These are phyloP conservation scores for Scolopax rusticola DNA, from an alignment of 2,797 vertebrate species.

Conservation along the genomic window DNA sequence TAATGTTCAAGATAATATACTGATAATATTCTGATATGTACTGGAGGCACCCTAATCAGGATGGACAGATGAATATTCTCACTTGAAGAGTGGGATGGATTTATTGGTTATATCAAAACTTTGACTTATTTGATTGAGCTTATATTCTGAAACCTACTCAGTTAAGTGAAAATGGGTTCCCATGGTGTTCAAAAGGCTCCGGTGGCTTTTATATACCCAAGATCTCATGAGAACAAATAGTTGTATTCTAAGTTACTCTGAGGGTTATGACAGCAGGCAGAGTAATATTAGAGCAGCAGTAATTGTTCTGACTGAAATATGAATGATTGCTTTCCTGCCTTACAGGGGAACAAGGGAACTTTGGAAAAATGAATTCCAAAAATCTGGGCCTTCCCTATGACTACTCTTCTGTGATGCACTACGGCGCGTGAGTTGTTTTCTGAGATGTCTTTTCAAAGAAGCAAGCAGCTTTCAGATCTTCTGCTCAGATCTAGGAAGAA, in stretches of 20 bases:
- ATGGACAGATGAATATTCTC: not conserved
- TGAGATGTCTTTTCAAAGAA: not conserved
- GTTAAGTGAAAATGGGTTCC: not conserved
- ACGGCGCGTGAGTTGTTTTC: slow-evolving; percentile 83
- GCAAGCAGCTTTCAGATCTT: not conserved
- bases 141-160: not conserved
- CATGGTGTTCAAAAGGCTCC: not conserved
- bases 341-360: slow-evolving; percentile 80
- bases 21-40: not conserved
- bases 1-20: not conserved
- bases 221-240: not conserved
- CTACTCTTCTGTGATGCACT: slow-evolving; percentile 91
- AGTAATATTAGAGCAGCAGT: not conserved
- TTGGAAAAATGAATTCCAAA: slow-evolving; percentile 87
- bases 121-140: not conserved
- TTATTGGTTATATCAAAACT: not conserved
- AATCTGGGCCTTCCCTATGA: slow-evolving; percentile 87
- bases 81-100: not conserved
- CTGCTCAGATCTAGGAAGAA: not conserved
- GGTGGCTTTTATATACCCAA: not conserved
- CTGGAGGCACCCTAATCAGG: not conserved
- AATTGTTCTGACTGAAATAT: not conserved
- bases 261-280: not conserved
- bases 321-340: not conserved
- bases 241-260: not conserved